phyloP scores from a whole-genome alignment of 2,113 vertebrate species.

The Tichodroma muraria region DNA sequence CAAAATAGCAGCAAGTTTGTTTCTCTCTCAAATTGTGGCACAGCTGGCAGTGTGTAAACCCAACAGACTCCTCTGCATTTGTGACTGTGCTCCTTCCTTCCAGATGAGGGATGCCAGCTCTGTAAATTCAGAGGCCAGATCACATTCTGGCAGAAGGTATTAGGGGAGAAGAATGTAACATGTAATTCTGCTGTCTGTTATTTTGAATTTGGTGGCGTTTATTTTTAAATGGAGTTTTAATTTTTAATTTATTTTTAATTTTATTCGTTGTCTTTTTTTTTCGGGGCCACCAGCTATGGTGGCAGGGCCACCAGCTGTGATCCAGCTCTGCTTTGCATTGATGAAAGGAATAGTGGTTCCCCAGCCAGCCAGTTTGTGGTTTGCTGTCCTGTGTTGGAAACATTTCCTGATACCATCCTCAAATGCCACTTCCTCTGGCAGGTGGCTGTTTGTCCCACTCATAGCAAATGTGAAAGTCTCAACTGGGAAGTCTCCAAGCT shows the following conservation, averaged over 20 bases:
- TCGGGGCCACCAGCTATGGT: background rate
- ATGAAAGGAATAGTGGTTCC: background rate
- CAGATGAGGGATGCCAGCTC: background rate
- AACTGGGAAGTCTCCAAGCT: background rate
- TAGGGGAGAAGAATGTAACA: background rate
- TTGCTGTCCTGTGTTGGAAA: background rate
- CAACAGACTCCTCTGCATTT: background rate
- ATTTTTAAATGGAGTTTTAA: background rate
- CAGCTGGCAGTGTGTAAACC: background rate
- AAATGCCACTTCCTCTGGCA: background rate
- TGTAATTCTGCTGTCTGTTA: background rate
- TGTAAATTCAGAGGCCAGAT: background rate
- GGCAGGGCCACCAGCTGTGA: background rate
- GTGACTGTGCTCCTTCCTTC: background rate
- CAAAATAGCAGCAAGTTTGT: constrained; percentile 16
- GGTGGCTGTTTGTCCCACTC: background rate
- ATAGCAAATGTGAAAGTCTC: fast-evolving
- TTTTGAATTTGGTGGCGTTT: background rate
- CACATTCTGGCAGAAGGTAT: background rate
- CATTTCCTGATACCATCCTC: background rate
- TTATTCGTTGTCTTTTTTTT: too few species aligned
- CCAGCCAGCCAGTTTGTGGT: background rate
- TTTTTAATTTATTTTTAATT: too few species aligned
- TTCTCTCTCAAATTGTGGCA: background rate
- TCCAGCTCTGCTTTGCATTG: background rate